These are phyloP conservation scores for Smithornis capensis DNA, from an alignment of 2,113 vertebrate genomes.

Conservation along the genomic window DNA sequence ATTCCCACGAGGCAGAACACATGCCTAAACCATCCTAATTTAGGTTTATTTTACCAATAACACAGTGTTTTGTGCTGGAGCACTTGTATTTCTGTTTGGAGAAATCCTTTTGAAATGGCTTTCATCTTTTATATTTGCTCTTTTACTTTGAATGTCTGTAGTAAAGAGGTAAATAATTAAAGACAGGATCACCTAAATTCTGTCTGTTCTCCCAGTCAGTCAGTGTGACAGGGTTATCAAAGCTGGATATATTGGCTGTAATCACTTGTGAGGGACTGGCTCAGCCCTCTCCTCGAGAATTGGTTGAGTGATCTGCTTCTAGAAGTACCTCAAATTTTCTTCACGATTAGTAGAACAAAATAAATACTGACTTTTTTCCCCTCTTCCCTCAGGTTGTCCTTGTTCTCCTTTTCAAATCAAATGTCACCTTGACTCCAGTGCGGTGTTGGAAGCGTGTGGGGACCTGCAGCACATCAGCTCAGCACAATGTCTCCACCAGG, in stretches of 20 bases:
- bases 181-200: neutral
- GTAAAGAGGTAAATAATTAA: neutral
- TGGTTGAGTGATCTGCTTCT: neutral
- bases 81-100: neutral
- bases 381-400: slow-evolving; percentile 68
- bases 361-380: neutral
- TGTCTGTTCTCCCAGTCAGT: neutral
- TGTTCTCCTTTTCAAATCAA: slow-evolving; percentile 72
- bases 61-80: neutral
- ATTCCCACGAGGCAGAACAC: rapidly evolving
- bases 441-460: slow-evolving; percentile 64
- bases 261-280: neutral
- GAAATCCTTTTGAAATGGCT: neutral
- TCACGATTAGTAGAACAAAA: neutral
- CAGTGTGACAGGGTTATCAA: neutral
- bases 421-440: slow-evolving; percentile 70
- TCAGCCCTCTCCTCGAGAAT: neutral
- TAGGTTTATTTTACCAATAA: neutral
- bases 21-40: neutral
- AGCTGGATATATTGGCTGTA: neutral
- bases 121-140: neutral
- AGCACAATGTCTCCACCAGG: slow-evolving; percentile 73
- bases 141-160: neutral
- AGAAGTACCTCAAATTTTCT: neutral
- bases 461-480: slow-evolving; percentile 31